Base-by-base conservation (phyloP, 2,888 invertebrate species). In the Morpho deidamia region DNA sequence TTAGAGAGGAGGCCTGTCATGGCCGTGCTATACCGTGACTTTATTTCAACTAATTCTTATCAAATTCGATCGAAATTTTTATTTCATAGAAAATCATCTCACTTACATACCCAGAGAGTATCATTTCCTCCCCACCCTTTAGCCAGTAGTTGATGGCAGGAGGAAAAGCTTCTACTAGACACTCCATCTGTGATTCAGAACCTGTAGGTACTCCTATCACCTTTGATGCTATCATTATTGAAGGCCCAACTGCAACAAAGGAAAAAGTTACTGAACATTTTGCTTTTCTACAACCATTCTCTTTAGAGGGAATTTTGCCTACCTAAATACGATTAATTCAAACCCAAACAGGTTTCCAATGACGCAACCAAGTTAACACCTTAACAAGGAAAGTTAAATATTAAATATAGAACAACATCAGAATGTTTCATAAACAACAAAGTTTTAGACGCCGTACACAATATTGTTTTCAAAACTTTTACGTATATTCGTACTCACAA, bases 121-220 rank as follows among this genome's bases (percentile, higher is more conserved):
- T 91, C 83, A 93, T 92, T 76, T 92, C 91, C 51, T 91, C 91
- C 2, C 91, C 87, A 61, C 91, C 90, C 68, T 92, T 91, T 43
- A 92, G 86, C 94, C 94, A 94, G 70, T 93, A 92, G 77, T 92
- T 93, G 70, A 93, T 92, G 46, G 94, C 91, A 65, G 91, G 91
- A 4, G 94, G 94, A 66, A 90, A 93, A 4, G 93, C 93, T 67
- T 94, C 93, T 14, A 94, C 92, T 61, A 91, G 84, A 71, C 94
- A 94, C 67, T 92, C 91, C 53, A 94, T 77, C 45, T 87, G 87
- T 4, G 93, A 91, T 61, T 92, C 88, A 1, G 92, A 91, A 10
- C 92, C 91, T 33, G 93, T 86, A 0, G 93, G 92, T 0, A 93
- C 92, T 23, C 93, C 93, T 41, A 94, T 83, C 62, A 94, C 84